phyloP scores from a whole-genome alignment of 2,797 vertebrate species.

The Phalanger gymnotis region DNA sequence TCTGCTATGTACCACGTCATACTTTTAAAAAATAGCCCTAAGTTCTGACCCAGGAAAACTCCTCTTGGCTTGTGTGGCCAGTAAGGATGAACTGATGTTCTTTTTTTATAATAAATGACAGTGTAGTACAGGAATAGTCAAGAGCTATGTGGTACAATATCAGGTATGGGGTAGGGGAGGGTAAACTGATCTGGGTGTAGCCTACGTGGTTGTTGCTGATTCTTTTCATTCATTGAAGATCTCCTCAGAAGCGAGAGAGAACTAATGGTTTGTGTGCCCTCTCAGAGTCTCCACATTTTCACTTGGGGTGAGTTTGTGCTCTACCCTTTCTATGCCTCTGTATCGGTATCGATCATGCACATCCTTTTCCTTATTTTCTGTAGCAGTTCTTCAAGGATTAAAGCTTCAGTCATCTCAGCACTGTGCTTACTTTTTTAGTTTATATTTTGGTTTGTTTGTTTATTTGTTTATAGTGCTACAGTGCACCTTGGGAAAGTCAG shows the following conservation, averaged over 20 bases:
- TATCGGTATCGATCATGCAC: background rate
- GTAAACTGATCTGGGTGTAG: background rate
- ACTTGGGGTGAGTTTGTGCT: constrained; percentile 69
- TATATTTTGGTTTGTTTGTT: background rate
- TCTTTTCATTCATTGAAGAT: constrained; percentile 77
- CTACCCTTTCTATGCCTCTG: constrained; percentile 39
- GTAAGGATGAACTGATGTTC: background rate
- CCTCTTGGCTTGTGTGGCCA: background rate
- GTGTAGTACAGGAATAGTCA: background rate
- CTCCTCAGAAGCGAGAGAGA: constrained; percentile 75
- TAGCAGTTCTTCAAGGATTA: background rate
- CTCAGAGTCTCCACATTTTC: constrained; percentile 75
- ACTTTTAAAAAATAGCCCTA: background rate
- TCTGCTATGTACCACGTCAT: background rate
- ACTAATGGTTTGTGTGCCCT: constrained; percentile 71
- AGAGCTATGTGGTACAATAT: background rate
- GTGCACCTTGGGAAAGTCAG: constrained; percentile 73
- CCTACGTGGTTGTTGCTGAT: constrained; percentile 34
- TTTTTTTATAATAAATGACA: background rate
- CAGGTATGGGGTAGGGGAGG: constrained; percentile 11
- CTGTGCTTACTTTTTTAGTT: background rate
- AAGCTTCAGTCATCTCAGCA: constrained; percentile 26
- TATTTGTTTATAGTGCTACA: constrained; percentile 12
- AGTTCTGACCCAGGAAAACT: background rate
- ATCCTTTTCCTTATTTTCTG: constrained; percentile 35